These are phyloP conservation scores for Eriosoma lanigerum DNA, from an alignment of 1,140 invertebrate species.

Conservation along the genomic window DNA sequence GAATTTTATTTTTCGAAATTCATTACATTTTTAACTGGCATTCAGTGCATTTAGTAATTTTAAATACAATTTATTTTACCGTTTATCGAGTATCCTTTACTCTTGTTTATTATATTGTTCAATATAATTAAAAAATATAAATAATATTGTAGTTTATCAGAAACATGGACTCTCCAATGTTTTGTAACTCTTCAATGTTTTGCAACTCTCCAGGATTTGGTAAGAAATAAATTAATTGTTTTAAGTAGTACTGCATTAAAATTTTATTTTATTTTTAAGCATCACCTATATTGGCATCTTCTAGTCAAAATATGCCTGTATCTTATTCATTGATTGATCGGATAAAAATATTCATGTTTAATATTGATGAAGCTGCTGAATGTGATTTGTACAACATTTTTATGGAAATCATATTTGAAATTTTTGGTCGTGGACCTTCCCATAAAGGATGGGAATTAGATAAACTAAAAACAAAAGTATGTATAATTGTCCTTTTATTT, in stretches of 20 bases:
- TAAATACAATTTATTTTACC: too few relatives aligned
- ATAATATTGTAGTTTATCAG: too few relatives aligned
- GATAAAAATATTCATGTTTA: neutral
- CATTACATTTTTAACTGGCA: too few relatives aligned
- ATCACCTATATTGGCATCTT: neutral
- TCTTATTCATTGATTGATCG: neutral
- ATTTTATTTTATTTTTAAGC: neutral
- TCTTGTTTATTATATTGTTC: too few relatives aligned
- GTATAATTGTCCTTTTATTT: neutral
- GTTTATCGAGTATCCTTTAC: too few relatives aligned
- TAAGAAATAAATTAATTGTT: neutral
- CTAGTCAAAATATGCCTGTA: neutral
- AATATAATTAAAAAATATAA: too few relatives aligned
- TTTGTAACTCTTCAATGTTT: neutral
- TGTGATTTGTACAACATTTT: constrained; percentile 17
- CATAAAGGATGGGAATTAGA: constrained; percentile 28
- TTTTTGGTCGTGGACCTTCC: constrained; percentile 18
- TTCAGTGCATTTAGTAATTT: too few relatives aligned
- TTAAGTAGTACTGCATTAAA: neutral
- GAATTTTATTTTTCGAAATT: too few relatives aligned
- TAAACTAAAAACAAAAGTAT: constrained; percentile 27
- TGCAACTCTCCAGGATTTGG: neutral
- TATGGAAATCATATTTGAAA: neutral
- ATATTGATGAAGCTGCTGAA: neutral
- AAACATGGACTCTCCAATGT: neutral